Evolutionary conservation across 2,888 invertebrate genomes (phyloP), one percentile per base, ranked within the genome.

Genomic region (Chesias legatella): DNA sequence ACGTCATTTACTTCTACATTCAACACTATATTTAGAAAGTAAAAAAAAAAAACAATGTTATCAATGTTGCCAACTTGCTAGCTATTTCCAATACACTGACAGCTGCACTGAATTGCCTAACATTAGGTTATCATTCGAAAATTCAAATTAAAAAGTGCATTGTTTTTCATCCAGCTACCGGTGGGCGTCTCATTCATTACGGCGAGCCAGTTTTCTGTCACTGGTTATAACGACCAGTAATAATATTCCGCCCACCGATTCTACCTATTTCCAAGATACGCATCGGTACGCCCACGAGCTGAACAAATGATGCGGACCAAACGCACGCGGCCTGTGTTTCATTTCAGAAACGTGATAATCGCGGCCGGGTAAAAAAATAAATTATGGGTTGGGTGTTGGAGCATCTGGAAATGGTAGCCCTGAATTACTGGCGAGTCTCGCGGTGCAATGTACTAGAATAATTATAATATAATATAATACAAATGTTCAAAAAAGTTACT

Each of bases 241-340:
- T 83, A 71, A 72, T 81, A 85, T 84, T 77, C 85, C 85, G 81
- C 85, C 85, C 72, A 83, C 82, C 76, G 73, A 81, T 82, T 83
- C 80, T 71, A 77, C 79, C 79, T 74, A 79, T 76, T 72, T 65
- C 63, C 62, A 64, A 83, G 84, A 86, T 84, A 86, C 77, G 76
- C 79, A 85, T 86, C 85, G 77, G 79, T 80, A 74, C 84, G 84
- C 85, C 83, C 76, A 68, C 70, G 47, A 44, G 37, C 27, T 59
- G 60, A 71, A 78, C 75, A 74, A 75, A 78, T 75, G 70, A 72
- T 63, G 65, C 35, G 51, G 49, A 44, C 52, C 45, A 35, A 56
- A 68, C 64, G 67, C 67, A 44, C 39, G n/a, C n/a, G 34, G 43
- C 42, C 48, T 53, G 43, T 49, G 43, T 56, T 51, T 41, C 40